Conservation (phyloP, 2,113 vertebrate genomes). For the Setophaga petechia region DNA sequence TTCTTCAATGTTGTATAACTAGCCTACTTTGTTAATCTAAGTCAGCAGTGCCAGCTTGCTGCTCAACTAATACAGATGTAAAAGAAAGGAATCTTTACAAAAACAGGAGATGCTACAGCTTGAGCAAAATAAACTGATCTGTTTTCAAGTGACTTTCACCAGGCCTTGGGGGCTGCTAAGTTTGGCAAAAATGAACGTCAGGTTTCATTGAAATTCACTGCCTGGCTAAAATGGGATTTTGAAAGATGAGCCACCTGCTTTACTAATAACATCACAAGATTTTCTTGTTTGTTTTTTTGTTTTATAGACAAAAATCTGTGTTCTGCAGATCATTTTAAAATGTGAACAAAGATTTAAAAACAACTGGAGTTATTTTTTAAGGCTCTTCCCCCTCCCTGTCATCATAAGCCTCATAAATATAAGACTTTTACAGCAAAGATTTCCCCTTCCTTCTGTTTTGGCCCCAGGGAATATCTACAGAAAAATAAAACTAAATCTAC, state of each 20-base stretch:
- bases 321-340: slow-evolving; percentile 54
- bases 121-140: not conserved
- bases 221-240: slow-evolving; percentile 64
- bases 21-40: slow-evolving; percentile 15
- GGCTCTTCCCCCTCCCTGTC: not conserved
- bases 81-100: not conserved
- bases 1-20: not conserved
- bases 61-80: not conserved
- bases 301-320: not conserved
- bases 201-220: slow-evolving; percentile 67
- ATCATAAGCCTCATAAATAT: slow-evolving; percentile 43
- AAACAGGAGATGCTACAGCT: not conserved
- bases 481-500: slow-evolving; percentile 50
- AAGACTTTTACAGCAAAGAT: slow-evolving; percentile 8
- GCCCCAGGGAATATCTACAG: slow-evolving; percentile 23
- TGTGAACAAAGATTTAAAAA: slow-evolving; percentile 20
- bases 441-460: slow-evolving; percentile 45
- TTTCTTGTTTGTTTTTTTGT: slow-evolving; percentile 4
- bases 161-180: slow-evolving; percentile 49
- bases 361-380: not conserved
- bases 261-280: slow-evolving; percentile 57
- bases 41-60: not conserved
- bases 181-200: slow-evolving; percentile 68
- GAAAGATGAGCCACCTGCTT: slow-evolving; percentile 61
- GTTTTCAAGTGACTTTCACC: slow-evolving; percentile 47